These are phyloP conservation scores for Speoplatyrhinus poulsoni DNA, from an alignment of 2,113 vertebrate species.

Conservation along the genomic window DNA sequence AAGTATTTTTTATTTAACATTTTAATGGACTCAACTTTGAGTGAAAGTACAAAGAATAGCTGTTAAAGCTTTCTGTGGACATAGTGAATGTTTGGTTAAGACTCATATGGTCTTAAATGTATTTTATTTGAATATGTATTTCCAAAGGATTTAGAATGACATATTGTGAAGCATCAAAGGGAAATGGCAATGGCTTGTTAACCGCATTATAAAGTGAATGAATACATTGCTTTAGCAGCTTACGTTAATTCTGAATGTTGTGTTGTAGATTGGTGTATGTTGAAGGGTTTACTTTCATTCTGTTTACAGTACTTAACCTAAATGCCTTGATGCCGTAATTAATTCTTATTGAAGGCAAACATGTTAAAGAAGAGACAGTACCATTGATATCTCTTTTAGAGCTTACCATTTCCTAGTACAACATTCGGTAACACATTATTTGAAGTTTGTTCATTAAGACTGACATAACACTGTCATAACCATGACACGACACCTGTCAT, in stretches of 20 bases:
- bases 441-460: too few relatives aligned
- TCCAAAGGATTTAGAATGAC: conserved; percentile 1
- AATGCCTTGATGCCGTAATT: background rate
- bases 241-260: conserved; percentile 30
- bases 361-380: conserved; percentile 21
- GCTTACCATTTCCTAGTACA: conserved; percentile 15
- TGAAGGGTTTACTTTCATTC: background rate
- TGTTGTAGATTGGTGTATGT: conserved; percentile 12
- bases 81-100: conserved; percentile 30
- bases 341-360: background rate
- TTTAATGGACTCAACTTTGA: conserved; percentile 18
- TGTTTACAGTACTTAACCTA: conserved; percentile 7
- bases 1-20: background rate
- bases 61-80: conserved; percentile 13
- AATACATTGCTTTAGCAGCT: conserved; percentile 18
- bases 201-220: conserved; percentile 3
- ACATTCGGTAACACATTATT: background rate
- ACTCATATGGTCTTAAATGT: conserved; percentile 21
- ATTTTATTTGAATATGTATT: conserved; percentile 7
- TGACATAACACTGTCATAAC: background rate
- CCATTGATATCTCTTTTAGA: background rate
- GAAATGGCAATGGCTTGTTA: conserved; percentile 10
- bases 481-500: background rate
- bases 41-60: conserved; percentile 11
- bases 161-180: conserved; percentile 15